Base-by-base conservation (phyloP, 1,140 invertebrate genomes). In the Lepidostoma basale region DNA sequence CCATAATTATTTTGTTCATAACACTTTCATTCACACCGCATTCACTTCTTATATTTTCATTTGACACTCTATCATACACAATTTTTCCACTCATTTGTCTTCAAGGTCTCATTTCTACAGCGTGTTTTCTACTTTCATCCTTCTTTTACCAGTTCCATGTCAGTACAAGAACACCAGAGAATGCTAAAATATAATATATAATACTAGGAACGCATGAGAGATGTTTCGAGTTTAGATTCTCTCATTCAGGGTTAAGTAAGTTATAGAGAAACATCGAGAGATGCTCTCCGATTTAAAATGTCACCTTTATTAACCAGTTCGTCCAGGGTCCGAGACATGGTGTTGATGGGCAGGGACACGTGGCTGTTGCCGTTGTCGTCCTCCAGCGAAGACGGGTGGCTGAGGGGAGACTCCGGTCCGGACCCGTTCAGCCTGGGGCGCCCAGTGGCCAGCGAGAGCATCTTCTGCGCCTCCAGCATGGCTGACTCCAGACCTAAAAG, bases 381-480 rank as follows among this genome's bases (percentile, higher is more conserved):
- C 22, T 63, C 3, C 56, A 6, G 20, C 10, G 42, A 67, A 8
- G 30, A 39, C 14, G 28, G n/a, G 18, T 30, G 39, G 44, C 62
- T 59, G 64, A 52, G 16, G 23, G 42, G 67, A n/a, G 12, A 23
- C 4, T 59, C 49, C 26, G 78, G 75, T 3, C 56, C 70, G 3
- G 44, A 22, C 20, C 70, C 70, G 42, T 72, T 72, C 2, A 68
- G 20, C 39, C 49, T 54, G 0, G 28, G 14, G 8, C 56, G 20
- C 18, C 62, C 66, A 9, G 66, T 69, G 20, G 79, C 81, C 10
- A 73, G 68, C 2, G 78, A 74, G 0, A 87, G 76, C 23, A 86
- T 81, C 69, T 84, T 85, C 73, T 85, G 83, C 2, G 85, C 86
- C 67, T 83, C 79, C 8, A 83, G 67, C 36, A 86, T 84, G 0